Conservation (phyloP, 2,113 vertebrate species). For the Helogale parvula region DNA sequence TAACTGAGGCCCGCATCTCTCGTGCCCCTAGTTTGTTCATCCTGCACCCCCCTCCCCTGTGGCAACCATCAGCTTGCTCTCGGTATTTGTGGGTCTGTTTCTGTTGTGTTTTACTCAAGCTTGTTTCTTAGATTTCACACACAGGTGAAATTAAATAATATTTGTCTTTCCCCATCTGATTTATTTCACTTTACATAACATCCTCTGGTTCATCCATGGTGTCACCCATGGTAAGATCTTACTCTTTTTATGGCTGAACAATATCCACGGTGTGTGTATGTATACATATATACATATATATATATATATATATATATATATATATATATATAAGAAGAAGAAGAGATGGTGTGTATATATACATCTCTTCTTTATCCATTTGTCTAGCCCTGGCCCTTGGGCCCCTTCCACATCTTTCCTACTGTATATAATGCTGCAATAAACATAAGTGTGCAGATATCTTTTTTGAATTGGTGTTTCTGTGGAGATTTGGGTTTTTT, state of each 20-base stretch:
- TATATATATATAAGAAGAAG: too few relatives aligned
- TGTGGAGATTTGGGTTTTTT: not conserved
- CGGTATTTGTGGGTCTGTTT: not conserved
- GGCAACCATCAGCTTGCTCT: not conserved
- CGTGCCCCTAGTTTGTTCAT: not conserved
- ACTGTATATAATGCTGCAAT: not conserved
- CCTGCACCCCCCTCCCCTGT: not conserved
- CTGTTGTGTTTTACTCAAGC: not conserved
- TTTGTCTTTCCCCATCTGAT: not conserved
- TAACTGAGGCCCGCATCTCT: not conserved
- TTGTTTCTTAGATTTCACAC: not conserved
- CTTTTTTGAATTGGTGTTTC: not conserved
- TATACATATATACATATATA: too few relatives aligned
- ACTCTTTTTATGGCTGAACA: too few relatives aligned
- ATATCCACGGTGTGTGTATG: too few relatives aligned
- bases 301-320: too few relatives aligned
- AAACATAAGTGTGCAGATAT: not conserved
- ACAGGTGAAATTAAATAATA: not conserved
- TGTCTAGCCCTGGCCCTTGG: not conserved
- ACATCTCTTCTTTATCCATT: too few relatives aligned
- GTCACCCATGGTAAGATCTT: too few relatives aligned
- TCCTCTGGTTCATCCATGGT: too few relatives aligned
- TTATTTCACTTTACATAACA: too few relatives aligned
- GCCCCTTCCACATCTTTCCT: not conserved
- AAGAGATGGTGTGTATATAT: too few relatives aligned